These are phyloP conservation scores for Agonum fuliginosum DNA, from an alignment of 2,888 invertebrate species.

Conservation along the genomic window DNA sequence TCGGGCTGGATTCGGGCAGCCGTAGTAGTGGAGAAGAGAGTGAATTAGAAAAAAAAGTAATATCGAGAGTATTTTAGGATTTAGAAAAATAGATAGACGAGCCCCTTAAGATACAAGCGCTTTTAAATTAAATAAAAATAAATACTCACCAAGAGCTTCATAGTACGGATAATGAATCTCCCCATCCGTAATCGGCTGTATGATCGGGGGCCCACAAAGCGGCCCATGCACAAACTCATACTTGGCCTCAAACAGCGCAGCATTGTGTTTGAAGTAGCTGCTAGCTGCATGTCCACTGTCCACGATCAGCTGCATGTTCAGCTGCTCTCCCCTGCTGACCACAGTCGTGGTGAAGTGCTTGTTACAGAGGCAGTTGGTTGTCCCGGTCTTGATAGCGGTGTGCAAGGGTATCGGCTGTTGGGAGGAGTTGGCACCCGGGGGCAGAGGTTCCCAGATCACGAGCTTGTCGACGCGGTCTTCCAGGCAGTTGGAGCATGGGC, in stretches of 20 bases:
- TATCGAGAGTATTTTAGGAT: too few relatives aligned
- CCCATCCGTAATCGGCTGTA: slow-evolving; percentile 87
- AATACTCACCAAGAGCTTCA: slow-evolving; percentile 78
- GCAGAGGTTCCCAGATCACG: slow-evolving; percentile 84
- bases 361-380: slow-evolving; percentile 85
- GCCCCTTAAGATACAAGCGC: too few relatives aligned
- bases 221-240: slow-evolving; percentile 94
- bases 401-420: slow-evolving; percentile 75
- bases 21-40: too few relatives aligned
- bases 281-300: slow-evolving; percentile 90
- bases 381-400: slow-evolving; percentile 80
- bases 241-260: slow-evolving; percentile 88
- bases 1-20: too few relatives aligned
- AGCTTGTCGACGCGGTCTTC: slow-evolving; percentile 90
- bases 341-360: slow-evolving; percentile 78
- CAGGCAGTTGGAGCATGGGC: slow-evolving; percentile 89
- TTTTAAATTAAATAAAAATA: not conserved
- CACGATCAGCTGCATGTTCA: slow-evolving; percentile 87
- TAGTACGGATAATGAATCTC: slow-evolving; percentile 91
- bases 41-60: too few relatives aligned
- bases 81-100: too few relatives aligned
- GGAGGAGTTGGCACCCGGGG: slow-evolving; percentile 71
- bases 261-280: slow-evolving; percentile 90
- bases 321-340: slow-evolving; percentile 86
- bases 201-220: slow-evolving; percentile 87